Conservation (phyloP, 2,888 invertebrate species). For the Habroteleia sp. region DNA sequence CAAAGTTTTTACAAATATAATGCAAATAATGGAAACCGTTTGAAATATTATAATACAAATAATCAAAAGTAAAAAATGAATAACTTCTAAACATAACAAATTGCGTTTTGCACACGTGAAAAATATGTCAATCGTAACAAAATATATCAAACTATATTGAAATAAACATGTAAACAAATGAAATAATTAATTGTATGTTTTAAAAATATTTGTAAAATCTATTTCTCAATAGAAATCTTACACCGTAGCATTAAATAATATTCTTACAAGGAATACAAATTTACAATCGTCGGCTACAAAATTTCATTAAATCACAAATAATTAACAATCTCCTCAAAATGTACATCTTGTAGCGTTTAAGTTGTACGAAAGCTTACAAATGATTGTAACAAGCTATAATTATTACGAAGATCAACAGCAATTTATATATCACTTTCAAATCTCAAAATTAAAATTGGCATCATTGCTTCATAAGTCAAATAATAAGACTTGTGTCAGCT, state of each 20-base stretch:
- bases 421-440: constrained; percentile 53
- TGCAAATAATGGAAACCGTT: too few species aligned
- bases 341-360: constrained; percentile 35
- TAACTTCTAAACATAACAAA: too few species aligned
- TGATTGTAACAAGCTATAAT: constrained; percentile 60
- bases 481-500: constrained; percentile 1
- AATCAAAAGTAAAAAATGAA: too few species aligned
- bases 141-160: too few species aligned
- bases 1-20: too few species aligned
- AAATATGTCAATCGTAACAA: too few species aligned
- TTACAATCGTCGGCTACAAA: constrained; percentile 28
- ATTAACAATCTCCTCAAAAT: constrained; percentile 40
- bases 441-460: constrained; percentile 37
- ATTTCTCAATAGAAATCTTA: constrained; percentile 3
- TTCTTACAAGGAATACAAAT: constrained; percentile 36
- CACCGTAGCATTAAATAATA: neutral
- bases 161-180: too few species aligned
- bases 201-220: too few species aligned
- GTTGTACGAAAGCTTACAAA: constrained; percentile 46
- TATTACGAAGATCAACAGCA: constrained; percentile 57
- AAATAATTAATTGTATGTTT: too few species aligned
- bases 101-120: too few species aligned
- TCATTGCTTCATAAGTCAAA: constrained; percentile 12
- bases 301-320: constrained; percentile 47
- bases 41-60: too few species aligned